These are phyloP conservation scores for Xylocopa sonorina DNA, from an alignment of 1,140 invertebrate species.

Conservation along the genomic window DNA sequence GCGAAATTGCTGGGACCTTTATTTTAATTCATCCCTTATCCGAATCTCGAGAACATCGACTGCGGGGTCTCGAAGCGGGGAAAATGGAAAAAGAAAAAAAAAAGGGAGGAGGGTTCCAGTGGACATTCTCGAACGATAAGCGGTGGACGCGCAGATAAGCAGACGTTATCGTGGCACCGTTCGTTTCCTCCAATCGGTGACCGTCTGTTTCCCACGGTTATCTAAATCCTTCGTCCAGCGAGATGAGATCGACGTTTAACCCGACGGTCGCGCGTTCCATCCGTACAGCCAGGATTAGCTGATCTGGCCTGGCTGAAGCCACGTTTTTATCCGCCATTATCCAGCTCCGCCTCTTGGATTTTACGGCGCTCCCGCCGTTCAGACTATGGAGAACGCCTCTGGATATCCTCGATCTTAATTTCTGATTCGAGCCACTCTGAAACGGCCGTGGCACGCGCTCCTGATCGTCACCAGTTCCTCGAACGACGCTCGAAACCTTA, in stretches of 20 bases:
- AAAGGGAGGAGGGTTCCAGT: background rate
- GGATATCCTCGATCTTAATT: constrained; percentile 59
- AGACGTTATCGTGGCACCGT: constrained; percentile 43
- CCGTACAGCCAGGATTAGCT: constrained; percentile 1
- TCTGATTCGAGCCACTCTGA: too few relatives aligned
- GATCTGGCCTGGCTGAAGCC: background rate
- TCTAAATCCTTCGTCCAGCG: constrained; percentile 61
- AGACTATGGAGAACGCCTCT: background rate
- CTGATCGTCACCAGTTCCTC: background rate
- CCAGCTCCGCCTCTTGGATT: background rate
- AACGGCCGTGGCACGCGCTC: background rate
- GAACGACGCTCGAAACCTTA: background rate
- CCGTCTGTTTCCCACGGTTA: constrained; percentile 29
- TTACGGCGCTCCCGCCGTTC: background rate
- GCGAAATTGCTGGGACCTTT: background rate
- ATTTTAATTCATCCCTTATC: constrained; percentile 52
- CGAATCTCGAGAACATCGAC: background rate
- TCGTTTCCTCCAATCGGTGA: constrained; percentile 32
- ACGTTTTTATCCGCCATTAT: constrained; percentile 4
- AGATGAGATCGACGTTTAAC: constrained; percentile 24
- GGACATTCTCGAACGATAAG: background rate
- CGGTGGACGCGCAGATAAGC: constrained; percentile 14
- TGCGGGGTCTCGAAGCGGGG: too few relatives aligned
- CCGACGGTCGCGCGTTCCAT: constrained; percentile 11
- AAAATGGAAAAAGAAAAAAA: background rate